Evolutionary conservation across 2,888 invertebrate species (phyloP).

Genomic region (Piscicola geometra): DNA sequence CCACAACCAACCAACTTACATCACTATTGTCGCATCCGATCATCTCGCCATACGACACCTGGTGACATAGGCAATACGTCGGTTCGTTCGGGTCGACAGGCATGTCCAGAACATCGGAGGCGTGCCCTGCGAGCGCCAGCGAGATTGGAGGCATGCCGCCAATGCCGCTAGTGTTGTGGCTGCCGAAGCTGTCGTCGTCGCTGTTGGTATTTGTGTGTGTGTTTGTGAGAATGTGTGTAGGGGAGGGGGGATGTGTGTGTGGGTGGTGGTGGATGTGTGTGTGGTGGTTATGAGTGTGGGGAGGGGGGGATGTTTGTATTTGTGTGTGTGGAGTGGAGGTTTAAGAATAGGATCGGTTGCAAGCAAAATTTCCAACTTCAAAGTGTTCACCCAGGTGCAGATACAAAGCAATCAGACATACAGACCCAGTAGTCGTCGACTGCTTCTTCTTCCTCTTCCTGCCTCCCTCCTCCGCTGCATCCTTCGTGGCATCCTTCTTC

Average conservation of each 20-base stretch:
- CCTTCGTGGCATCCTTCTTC: conserved; percentile 28
- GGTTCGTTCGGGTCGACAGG: conserved; percentile 89
- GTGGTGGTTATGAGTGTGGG: not conserved
- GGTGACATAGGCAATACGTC: conserved; percentile 94
- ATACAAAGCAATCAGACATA: too few species aligned
- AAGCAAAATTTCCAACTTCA: too few species aligned
- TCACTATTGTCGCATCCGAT: conserved; percentile 82
- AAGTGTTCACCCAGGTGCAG: too few species aligned
- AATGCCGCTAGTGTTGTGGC: not conserved
- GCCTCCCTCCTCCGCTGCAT: conserved; percentile 15
- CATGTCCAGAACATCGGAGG: conserved; percentile 66
- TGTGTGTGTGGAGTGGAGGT: too few species aligned
- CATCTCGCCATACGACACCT: conserved; percentile 90
- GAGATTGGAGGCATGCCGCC: conserved; percentile 33
- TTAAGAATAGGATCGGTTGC: too few species aligned
- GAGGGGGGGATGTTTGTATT: too few species aligned
- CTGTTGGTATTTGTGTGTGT: not conserved
- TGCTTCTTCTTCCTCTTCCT: conserved; percentile 53
- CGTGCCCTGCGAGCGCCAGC: conserved; percentile 49
- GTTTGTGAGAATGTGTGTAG: not conserved
- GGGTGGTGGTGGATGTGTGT: too few species aligned
- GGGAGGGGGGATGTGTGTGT: too few species aligned
- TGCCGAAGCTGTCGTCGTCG: not conserved
- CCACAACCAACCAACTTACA: conserved; percentile 47
- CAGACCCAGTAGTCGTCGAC: too few species aligned